These are phyloP conservation scores for Isaurus tuberculatus DNA, from an alignment of 92 coral and sea anemone genomes.

Conservation along the genomic window DNA sequence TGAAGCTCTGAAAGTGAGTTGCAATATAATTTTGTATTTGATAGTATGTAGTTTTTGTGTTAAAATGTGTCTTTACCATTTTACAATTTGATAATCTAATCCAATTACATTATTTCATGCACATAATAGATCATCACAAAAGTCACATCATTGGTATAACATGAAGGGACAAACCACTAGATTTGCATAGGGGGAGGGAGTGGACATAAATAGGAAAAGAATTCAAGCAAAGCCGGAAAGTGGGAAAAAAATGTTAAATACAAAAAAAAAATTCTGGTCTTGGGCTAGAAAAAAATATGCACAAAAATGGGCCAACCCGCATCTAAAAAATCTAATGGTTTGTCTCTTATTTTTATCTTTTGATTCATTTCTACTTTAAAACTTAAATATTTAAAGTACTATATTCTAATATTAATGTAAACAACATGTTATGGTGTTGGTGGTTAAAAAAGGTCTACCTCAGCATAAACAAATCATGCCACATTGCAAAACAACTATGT, in stretches of 20 bases:
- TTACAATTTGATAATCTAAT: background rate
- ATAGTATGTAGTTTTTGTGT: background rate
- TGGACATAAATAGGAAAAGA: background rate
- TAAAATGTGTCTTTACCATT: constrained; percentile 15
- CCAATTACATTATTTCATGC: background rate
- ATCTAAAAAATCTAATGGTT: background rate
- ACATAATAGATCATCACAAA: constrained; percentile 11
- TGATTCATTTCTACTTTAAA: background rate
- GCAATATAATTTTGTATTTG: constrained; percentile 4
- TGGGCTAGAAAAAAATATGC: constrained; percentile 11
- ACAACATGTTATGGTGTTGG: constrained; percentile 10
- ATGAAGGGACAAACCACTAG: background rate
- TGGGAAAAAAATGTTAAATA: background rate
- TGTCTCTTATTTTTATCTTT: constrained; percentile 13
- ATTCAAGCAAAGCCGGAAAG: background rate
- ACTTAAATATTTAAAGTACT: constrained; percentile 5
- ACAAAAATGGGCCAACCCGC: constrained; percentile 8
- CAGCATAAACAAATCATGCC: constrained; percentile 10
- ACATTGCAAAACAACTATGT: constrained; percentile 14
- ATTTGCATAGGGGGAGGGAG: background rate
- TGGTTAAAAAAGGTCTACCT: constrained; percentile 20
- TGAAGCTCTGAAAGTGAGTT: constrained; percentile 17
- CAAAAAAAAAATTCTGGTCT: constrained; percentile 1
- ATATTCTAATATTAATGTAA: background rate
- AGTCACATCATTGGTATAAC: constrained; percentile 7